phyloP scores from a whole-genome alignment of 2,113 vertebrate genomes.

The Dolichotis patagonum region DNA sequence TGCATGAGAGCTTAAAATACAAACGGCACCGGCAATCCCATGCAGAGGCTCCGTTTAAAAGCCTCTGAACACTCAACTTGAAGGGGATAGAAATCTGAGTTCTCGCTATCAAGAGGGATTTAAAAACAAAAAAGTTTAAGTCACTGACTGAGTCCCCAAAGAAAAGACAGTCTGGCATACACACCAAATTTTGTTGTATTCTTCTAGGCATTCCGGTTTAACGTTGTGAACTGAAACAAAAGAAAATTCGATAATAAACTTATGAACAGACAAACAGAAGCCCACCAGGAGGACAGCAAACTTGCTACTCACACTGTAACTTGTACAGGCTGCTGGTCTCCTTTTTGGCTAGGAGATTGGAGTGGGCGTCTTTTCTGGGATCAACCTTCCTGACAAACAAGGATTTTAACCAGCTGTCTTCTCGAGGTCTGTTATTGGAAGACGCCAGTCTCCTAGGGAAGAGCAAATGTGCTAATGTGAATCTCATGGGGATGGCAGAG shows the following conservation, averaged over 20 bases:
- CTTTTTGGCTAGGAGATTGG: constrained; percentile 96
- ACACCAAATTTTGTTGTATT: constrained; percentile 98
- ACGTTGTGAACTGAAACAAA: constrained; percentile 98
- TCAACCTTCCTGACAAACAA: constrained; percentile 98
- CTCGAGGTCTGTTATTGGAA: constrained; percentile 84
- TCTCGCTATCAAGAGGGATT: not conserved
- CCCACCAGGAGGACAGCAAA: not conserved
- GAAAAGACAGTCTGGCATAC: constrained; percentile 78
- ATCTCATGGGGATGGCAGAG: not conserved
- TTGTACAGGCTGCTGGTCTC: constrained; percentile 98
- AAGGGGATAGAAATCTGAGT: not conserved
- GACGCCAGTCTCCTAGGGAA: constrained; percentile 87
- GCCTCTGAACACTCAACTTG: not conserved
- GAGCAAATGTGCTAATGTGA: not conserved
- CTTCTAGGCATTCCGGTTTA: constrained; percentile 97
- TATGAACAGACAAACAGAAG: constrained; percentile 18
- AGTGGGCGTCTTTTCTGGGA: constrained; percentile 98
- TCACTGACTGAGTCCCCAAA: constrained; percentile 51
- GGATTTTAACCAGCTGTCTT: constrained; percentile 98
- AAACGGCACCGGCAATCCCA: not conserved
- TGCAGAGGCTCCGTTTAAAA: not conserved
- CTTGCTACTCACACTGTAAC: constrained; percentile 93
- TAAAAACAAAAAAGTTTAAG: not conserved
- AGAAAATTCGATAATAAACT: constrained; percentile 76
- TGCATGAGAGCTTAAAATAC: not conserved